Percentiles rank a stretch among this genome's conserved stretches.
These are phyloP conservation scores for Tokudaia tokunoshimensis DNA, from an alignment of 2,797 vertebrate species.

Conservation along the genomic window DNA sequence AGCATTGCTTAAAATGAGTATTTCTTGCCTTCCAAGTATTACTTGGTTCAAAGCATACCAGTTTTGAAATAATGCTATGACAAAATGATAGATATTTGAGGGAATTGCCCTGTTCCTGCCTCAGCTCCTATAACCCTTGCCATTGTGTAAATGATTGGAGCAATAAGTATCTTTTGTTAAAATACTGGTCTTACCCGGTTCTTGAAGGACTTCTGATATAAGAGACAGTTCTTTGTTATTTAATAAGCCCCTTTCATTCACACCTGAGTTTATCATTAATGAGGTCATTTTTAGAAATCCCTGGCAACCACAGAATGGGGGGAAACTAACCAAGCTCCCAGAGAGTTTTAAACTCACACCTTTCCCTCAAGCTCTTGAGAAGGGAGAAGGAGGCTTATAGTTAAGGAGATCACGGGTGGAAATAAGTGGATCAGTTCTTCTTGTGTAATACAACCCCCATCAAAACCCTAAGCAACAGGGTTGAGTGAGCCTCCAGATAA, in stretches of 20 bases:
- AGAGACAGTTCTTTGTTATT: not conserved
- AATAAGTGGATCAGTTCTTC: not conserved
- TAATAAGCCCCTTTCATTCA: not conserved
- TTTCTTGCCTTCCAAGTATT: slow-evolving; percentile 44
- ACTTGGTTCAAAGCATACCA: not conserved
- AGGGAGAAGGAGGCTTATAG: no score
- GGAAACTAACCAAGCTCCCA: not conserved
- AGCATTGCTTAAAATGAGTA: slow-evolving; percentile 48
- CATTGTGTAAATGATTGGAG: not conserved
- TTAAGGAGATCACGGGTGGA: not conserved
- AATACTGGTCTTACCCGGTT: not conserved
- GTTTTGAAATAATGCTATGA: slow-evolving; percentile 45
- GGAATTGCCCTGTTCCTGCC: not conserved
- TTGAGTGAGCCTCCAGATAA: not conserved
- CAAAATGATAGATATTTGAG: not conserved
- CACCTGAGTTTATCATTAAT: not conserved
- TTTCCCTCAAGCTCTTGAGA: not conserved
- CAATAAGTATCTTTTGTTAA: slow-evolving; percentile 4
- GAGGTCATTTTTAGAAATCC: not conserved
- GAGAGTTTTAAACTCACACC: not conserved
- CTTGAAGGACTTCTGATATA: not conserved
- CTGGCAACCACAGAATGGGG: not conserved
- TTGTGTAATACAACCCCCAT: not conserved
- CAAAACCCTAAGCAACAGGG: not conserved
- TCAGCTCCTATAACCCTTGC: not conserved